Evolutionary conservation across 2,888 invertebrate species (phyloP).

Genomic region (Lottia scabra): DNA sequence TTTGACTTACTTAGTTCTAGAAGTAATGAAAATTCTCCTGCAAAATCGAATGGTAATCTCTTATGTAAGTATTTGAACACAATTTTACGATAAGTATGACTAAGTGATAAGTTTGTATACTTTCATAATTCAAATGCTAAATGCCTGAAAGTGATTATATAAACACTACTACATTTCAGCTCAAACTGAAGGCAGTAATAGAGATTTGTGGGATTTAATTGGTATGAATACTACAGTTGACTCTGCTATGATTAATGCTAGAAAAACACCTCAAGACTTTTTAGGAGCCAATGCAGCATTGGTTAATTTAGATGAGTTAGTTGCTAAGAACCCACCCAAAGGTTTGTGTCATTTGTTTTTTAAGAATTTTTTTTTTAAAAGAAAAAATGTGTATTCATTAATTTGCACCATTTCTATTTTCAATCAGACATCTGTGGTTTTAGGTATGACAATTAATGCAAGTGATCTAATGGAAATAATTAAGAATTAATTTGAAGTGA

Average conservation of each 20-base stretch:
- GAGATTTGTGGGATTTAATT: constrained; percentile 53
- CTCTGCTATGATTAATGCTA: constrained; percentile 30
- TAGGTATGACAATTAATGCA: too few species aligned
- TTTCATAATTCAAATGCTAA: too few species aligned
- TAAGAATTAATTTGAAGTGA: too few species aligned
- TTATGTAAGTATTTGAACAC: background rate
- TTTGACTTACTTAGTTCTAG: constrained; percentile 63
- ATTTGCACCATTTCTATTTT: too few species aligned
- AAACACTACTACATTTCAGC: too few species aligned
- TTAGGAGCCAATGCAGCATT: constrained; percentile 96
- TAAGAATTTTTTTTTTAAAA: too few species aligned
- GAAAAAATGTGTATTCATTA: too few species aligned
- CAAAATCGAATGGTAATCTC: constrained; percentile 32
- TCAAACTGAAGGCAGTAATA: constrained; percentile 22
- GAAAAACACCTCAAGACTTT: constrained; percentile 93
- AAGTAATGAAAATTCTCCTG: constrained; percentile 45
- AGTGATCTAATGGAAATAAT: too few species aligned
- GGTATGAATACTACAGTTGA: constrained; percentile 39
- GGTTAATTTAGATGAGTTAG: constrained; percentile 97
- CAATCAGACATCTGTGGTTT: too few species aligned
- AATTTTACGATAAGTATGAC: too few species aligned
- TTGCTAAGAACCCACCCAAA: constrained; percentile 69
- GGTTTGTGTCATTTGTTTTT: constrained; percentile 42
- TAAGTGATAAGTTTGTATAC: too few species aligned
- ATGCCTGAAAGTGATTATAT: too few species aligned